phyloP scores from a whole-genome alignment of 1,140 invertebrate species.

The Meloidogyne floridensis region DNA sequence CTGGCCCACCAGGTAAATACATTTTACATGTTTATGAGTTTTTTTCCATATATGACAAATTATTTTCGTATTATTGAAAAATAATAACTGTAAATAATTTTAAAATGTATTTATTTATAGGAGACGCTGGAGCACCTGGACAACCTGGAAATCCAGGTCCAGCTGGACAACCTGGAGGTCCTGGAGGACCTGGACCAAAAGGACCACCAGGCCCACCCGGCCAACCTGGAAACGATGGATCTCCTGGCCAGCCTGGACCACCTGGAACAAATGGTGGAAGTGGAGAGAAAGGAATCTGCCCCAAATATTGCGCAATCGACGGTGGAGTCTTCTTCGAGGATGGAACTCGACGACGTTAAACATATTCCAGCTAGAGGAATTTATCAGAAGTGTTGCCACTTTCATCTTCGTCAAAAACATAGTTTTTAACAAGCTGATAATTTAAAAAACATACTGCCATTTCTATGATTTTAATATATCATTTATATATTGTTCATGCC shows the following conservation, averaged over 20 bases:
- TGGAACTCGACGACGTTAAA: slow-evolving; percentile 41
- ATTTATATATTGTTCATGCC: neutral
- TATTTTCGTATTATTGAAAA: too few species aligned
- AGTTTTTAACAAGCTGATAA: neutral
- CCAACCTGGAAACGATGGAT: slow-evolving; percentile 47
- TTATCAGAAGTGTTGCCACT: neutral
- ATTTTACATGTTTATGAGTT: too few species aligned
- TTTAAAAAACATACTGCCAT: neutral
- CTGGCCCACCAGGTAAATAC: slow-evolving; percentile 30
- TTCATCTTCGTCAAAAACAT: neutral
- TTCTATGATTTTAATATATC: neutral
- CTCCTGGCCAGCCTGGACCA: slow-evolving; percentile 44
- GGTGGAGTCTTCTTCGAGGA: slow-evolving; percentile 55
- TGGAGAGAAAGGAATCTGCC: slow-evolving; percentile 49
- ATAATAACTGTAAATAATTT: neutral
- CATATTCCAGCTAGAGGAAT: neutral
- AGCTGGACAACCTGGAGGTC: slow-evolving; percentile 33
- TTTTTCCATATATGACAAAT: too few species aligned
- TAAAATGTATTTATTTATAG: slow-evolving; percentile 17
- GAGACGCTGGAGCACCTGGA: slow-evolving; percentile 43
- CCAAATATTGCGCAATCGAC: slow-evolving; percentile 51
- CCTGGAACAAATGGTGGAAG: slow-evolving; percentile 37
- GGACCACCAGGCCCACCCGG: slow-evolving; percentile 45
- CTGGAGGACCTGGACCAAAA: slow-evolving; percentile 40
- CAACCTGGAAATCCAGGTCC: slow-evolving; percentile 40